Evolutionary conservation across 2,888 invertebrate species (phyloP), one percentile per base, ranked within the genome.

Genomic region (Malachius bipustulatus): DNA sequence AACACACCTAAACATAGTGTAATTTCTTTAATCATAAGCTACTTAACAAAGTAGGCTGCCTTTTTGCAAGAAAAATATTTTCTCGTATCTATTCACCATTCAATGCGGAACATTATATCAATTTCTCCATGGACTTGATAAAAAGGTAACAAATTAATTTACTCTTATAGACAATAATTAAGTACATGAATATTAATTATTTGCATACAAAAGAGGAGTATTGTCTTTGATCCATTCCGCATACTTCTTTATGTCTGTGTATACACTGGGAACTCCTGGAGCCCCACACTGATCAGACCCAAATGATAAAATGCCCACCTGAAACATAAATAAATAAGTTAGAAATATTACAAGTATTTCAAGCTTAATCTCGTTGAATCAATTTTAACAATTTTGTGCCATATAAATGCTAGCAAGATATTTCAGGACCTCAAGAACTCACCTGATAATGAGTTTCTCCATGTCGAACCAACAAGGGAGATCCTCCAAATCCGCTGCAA

Each of bases 241-340:
- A 49, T 83, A 83, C 55, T 78, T 78, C 14, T 77, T 78, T 30
- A 83, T 67, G 46, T 79, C 77, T 0, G 81, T 78, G 52, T 83
- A 83, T 1, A 82, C 82, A 46, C 82, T 82, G 2, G 83, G 82
- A 1, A 81, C 70, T 2, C 79, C 80, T 37, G 72, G 65, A 12
- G 73, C 75, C 14, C 80, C 78, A 49, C 82, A 80, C 56, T 82
- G 80, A 47, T 80, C 81, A 1, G 82, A 81, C 2, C 84, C 84
- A 47, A 82, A 83, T 0, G 83, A 83, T 43, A 84, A 73, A 24
- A 84, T 77, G 16, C 83, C 84, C 41, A 82, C 70, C 82, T 83
- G 51, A 43, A 63, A 54, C 41, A 27, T 40, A 36, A 24, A 37
- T 35, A 32, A 29, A 16, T 26, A 24, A 32, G 24, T 8, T 8